These are phyloP conservation scores for Onchidella celtica DNA, from an alignment of 2,888 invertebrate genomes.

Conservation along the genomic window DNA sequence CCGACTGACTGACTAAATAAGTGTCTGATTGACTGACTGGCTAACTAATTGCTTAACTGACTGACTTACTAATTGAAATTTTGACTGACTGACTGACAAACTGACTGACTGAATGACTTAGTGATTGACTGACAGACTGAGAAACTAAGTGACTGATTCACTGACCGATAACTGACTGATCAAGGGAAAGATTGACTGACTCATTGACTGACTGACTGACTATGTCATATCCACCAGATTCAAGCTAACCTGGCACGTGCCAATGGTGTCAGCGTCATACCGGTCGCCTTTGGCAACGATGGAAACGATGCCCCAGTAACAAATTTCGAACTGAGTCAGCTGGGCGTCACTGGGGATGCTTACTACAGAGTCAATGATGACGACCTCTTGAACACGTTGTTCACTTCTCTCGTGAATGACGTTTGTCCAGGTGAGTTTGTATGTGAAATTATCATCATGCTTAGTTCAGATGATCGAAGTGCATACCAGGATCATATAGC, in stretches of 20 bases:
- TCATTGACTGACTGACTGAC: background rate
- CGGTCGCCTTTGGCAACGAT: background rate
- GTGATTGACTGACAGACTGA: background rate
- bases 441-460: no score
- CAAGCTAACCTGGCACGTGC: background rate
- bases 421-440: no score
- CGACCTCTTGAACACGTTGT: no score
- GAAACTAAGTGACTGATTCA: background rate
- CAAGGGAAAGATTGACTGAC: background rate
- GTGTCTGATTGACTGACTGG: background rate
- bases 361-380: constrained; percentile 6
- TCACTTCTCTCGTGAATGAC: no score
- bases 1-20: background rate
- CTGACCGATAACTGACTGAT: background rate
- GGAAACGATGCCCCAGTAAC: background rate
- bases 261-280: background rate
- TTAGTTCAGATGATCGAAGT: no score
- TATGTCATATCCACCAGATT: no score
- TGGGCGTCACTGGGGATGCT: background rate
- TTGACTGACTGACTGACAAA: background rate
- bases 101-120: background rate
- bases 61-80: background rate
- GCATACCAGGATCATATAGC: no score
- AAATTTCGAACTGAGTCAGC: background rate
- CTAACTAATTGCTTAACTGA: background rate